Conservation (phyloP, 2,113 vertebrate genomes). For the Poicephalus gulielmi region DNA sequence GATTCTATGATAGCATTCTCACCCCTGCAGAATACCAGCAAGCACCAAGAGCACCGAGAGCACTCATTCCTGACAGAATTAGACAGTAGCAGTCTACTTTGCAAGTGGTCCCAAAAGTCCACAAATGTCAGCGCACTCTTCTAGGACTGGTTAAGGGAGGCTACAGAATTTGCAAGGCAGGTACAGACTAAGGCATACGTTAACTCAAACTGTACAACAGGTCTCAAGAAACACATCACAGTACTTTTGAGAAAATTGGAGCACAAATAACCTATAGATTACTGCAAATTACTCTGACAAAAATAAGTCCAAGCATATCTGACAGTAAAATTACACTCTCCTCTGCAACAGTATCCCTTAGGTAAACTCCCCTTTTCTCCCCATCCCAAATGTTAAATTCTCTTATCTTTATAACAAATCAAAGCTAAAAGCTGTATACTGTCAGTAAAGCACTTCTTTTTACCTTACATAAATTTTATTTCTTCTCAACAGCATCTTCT, state of each 20-base stretch:
- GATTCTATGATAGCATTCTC: background rate
- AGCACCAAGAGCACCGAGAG: accelerated
- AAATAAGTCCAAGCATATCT: conserved; percentile 82
- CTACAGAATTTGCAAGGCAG: background rate
- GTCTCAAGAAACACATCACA: conserved; percentile 43
- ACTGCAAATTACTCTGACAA: conserved; percentile 81
- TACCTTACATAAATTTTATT: conserved; percentile 72
- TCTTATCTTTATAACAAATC: conserved; percentile 84
- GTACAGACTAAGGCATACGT: background rate
- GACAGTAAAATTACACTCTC: conserved; percentile 83
- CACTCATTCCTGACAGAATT: background rate
- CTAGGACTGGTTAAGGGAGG: background rate
- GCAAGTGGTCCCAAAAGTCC: background rate
- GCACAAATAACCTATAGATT: conserved; percentile 78
- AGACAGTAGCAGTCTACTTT: background rate
- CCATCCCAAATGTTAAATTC: conserved; percentile 78
- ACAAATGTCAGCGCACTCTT: accelerated
- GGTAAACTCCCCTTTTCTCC: conserved; percentile 69
- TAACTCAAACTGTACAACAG: background rate
- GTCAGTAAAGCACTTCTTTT: conserved; percentile 78
- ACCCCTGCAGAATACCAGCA: background rate
- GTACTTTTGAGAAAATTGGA: conserved; percentile 37
- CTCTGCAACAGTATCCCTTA: conserved; percentile 81
- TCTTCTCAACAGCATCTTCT: conserved; percentile 71
- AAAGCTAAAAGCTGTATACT: conserved; percentile 73